Evolutionary conservation across 2,113 vertebrate species (phyloP).

Genomic region (Bolborhynchus lineola): DNA sequence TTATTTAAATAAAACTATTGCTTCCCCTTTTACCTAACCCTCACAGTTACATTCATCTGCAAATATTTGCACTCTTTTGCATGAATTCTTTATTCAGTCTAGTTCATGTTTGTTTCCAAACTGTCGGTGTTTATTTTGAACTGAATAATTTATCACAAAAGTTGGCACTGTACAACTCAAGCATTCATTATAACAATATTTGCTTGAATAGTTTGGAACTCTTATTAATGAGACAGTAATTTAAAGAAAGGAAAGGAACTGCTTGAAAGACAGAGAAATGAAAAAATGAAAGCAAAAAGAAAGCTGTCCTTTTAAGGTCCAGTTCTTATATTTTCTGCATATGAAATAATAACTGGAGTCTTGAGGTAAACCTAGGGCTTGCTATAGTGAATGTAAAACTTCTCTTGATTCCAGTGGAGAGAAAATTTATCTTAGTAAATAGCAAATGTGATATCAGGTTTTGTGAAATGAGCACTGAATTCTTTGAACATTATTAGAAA

Average conservation of each 20-base stretch:
- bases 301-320: not conserved
- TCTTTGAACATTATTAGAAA: not conserved
- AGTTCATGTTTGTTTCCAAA: not conserved
- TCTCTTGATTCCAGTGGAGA: not conserved
- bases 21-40: not conserved
- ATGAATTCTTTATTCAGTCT: not conserved
- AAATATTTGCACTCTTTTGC: constrained; percentile 19
- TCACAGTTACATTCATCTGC: not conserved
- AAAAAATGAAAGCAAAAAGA: too few species aligned
- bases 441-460: not conserved
- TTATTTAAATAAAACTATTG: not conserved
- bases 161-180: not conserved
- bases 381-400: not conserved
- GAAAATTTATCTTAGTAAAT: not conserved
- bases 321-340: not conserved
- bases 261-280: not conserved
- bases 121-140: not conserved
- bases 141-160: constrained; percentile 23
- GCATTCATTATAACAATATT: not conserved
- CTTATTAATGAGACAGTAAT: not conserved
- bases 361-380: not conserved
- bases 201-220: not conserved
- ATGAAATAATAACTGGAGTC: not conserved
- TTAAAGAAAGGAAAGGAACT: not conserved
- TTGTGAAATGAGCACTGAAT: not conserved